Evolutionary conservation across 2,888 invertebrate genomes (phyloP).

Genomic region (Tetranychus piercei): DNA sequence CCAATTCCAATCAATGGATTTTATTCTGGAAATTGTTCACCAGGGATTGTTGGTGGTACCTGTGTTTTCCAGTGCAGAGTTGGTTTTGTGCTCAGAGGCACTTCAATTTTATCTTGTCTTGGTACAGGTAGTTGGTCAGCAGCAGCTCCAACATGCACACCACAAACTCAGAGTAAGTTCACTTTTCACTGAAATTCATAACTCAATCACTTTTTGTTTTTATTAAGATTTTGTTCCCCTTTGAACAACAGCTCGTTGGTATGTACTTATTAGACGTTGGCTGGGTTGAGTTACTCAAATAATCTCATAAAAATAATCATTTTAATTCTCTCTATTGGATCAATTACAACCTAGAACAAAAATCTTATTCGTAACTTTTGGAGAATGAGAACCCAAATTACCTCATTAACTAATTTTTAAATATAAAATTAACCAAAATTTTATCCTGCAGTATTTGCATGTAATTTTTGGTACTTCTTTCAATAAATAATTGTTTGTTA

Average conservation of each 20-base stretch:
- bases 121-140: slow-evolving; percentile 8
- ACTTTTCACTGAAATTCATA: too few relatives aligned
- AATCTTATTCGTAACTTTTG: too few relatives aligned
- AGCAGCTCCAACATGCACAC: background rate
- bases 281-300: background rate
- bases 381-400: too few relatives aligned
- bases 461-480: too few relatives aligned
- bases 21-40: background rate
- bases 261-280: background rate
- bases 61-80: slow-evolving; percentile 5
- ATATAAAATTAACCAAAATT: too few relatives aligned
- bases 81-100: background rate
- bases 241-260: background rate
- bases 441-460: too few relatives aligned
- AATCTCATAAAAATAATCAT: background rate
- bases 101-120: background rate
- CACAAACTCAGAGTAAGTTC: background rate
- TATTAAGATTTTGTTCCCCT: background rate
- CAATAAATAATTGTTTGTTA: too few relatives aligned
- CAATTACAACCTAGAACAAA: too few relatives aligned
- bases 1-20: background rate
- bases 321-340: too few relatives aligned
- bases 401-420: too few relatives aligned
- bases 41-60: background rate
- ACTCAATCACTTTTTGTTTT: background rate